Evolutionary conservation across 2,797 vertebrate species (phyloP), one percentile per base, ranked within the genome.

Genomic region (Menidia menidia): DNA sequence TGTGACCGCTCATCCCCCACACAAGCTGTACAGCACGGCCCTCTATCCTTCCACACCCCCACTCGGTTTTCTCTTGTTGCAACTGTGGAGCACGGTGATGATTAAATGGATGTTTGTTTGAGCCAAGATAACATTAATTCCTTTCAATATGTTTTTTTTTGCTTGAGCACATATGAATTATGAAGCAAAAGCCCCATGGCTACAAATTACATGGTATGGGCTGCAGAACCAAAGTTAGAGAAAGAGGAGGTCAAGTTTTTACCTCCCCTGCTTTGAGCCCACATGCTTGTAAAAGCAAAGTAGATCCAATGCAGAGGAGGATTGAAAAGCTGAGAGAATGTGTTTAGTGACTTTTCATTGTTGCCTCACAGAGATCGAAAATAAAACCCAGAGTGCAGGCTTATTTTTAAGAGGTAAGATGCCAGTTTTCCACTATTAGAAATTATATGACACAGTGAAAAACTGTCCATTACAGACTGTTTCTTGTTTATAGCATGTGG

Each of bases 101-200:
- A 87, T 84, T 74, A 81, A 73, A 76, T 70, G 68, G 31, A 35
- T 65, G 62, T 42, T 70, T 56, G 54, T 81, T 81, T 82, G 52
- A 78, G 56, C 55, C 31, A 47, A 56, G 59, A 59, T 42, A 70
- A 31, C 48, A 42, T 71, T 64, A 67, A 78, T 80, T 87, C 58
- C 65, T 72, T 55, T 79, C 57, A 63, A 65, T 65, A 58, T 15
- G 43, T 65, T 77, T 87, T 65, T 77, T 87, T 47, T 19, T 50
- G 67, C 77, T 87, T 74, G 70, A 60, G 88, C 72, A 66, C 16
- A 67, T 75, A 82, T 87, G 62, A 90, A 90, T 89, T 80, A 82
- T 86, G 63, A 51, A 85, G 78, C 47, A 45, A 75, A 76, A 64
- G 44, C 47, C 60, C 51, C 56, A 77, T 30, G 77, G 62, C 71